Evolutionary conservation across 2,113 vertebrate genomes (phyloP).

Genomic region (Apteryx mantelli): DNA sequence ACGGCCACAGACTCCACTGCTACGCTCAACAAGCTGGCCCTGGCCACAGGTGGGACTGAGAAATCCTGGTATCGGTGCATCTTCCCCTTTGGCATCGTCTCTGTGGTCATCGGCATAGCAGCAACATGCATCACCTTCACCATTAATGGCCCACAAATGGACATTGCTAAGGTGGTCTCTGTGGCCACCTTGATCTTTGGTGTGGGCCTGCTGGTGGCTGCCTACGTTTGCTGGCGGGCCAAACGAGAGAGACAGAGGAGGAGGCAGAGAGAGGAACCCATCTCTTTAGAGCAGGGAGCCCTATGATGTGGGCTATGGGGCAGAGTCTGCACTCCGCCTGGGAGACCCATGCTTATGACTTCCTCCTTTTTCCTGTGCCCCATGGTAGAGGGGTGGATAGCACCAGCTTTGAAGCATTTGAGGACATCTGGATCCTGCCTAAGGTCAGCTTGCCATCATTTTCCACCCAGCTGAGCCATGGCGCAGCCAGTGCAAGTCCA

Average conservation of each 20-base stretch:
- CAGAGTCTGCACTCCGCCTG: not conserved
- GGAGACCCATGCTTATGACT: not conserved
- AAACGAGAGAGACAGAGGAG: conserved; percentile 81
- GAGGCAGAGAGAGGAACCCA: conserved; percentile 78
- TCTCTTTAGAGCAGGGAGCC: conserved; percentile 84
- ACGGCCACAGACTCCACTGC: conserved; percentile 81
- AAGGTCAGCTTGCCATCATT: not conserved
- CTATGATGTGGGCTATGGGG: conserved; percentile 71
- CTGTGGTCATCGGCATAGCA: conserved; percentile 86
- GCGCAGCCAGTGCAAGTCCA: not conserved
- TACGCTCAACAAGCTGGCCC: conserved; percentile 84
- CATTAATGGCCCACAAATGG: conserved; percentile 86
- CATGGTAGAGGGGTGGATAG: not conserved
- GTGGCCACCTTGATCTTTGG: conserved; percentile 84
- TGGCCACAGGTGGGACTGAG: conserved; percentile 89
- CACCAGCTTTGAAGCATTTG: not conserved
- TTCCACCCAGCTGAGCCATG: not conserved
- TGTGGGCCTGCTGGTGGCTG: conserved; percentile 81
- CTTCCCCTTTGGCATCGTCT: conserved; percentile 91
- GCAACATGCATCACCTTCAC: conserved; percentile 91
- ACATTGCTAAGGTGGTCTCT: conserved; percentile 86
- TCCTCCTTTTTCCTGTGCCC: not conserved
- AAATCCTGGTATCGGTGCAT: conserved; percentile 93
- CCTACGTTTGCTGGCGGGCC: conserved; percentile 86
- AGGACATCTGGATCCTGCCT: not conserved